These are phyloP conservation scores for Hydropsyche tenuis DNA, from an alignment of 1,140 invertebrate genomes.

Conservation along the genomic window DNA sequence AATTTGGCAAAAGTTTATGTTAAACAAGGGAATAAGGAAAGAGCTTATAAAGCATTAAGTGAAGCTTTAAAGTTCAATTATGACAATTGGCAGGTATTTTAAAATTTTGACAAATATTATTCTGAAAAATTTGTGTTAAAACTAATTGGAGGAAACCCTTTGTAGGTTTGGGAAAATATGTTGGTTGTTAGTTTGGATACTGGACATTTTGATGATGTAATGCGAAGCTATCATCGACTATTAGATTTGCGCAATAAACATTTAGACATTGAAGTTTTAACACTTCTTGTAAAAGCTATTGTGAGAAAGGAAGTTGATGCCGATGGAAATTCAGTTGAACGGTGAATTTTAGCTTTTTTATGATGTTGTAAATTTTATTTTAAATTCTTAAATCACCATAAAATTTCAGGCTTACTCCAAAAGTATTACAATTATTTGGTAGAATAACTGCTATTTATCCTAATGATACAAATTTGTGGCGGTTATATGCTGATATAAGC, in stretches of 20 bases:
- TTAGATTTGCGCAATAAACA: constrained; percentile 85
- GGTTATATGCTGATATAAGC: constrained; percentile 78
- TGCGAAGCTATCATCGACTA: constrained; percentile 82
- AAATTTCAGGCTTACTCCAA: constrained; percentile 64
- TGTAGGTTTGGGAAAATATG: constrained; percentile 90
- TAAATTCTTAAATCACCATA: not conserved
- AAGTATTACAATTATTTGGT: constrained; percentile 79
- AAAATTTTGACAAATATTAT: not conserved
- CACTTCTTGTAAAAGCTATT: constrained; percentile 76
- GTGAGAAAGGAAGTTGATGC: constrained; percentile 68
- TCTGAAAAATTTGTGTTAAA: not conserved
- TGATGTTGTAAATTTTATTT: not conserved
- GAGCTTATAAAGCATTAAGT: constrained; percentile 82
- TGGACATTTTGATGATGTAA: constrained; percentile 76
- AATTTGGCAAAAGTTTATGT: constrained; percentile 94
- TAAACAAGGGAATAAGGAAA: constrained; percentile 82
- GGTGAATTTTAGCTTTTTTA: constrained; percentile 50
- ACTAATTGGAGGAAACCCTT: constrained; percentile 21
- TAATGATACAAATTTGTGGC: constrained; percentile 78
- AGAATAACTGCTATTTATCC: constrained; percentile 74
- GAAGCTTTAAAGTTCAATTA: constrained; percentile 94
- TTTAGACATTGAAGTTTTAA: constrained; percentile 79
- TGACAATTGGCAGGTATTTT: constrained; percentile 85
- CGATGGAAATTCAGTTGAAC: constrained; percentile 62
- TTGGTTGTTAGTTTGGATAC: constrained; percentile 82